phyloP scores from a whole-genome alignment of 2,888 invertebrate genomes.

The Heliothis peltigera region DNA sequence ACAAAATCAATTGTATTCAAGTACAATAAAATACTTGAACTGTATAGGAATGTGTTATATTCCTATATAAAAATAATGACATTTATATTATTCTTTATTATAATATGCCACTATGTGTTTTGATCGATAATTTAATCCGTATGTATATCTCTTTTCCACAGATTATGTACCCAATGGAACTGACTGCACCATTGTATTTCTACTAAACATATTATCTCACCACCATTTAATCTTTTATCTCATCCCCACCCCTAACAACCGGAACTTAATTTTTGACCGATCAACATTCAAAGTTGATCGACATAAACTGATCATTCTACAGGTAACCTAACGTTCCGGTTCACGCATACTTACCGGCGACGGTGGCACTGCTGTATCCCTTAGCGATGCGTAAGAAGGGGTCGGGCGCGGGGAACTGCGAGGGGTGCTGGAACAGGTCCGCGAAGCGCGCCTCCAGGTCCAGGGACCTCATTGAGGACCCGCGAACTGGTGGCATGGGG shows the following conservation, averaged over 20 bases:
- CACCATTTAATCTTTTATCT: neutral
- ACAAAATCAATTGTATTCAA: slow-evolving; percentile 15
- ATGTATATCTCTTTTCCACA: slow-evolving; percentile 1
- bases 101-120: slow-evolving; percentile 38
- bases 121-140: slow-evolving; percentile 24
- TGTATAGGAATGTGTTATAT: slow-evolving; percentile 5
- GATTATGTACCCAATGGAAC: slow-evolving; percentile 19
- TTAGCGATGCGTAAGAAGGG: slow-evolving; percentile 92
- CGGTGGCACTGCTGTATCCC: slow-evolving; percentile 91
- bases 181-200: slow-evolving; percentile 17
- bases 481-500: slow-evolving; percentile 90
- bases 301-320: slow-evolving; percentile 5
- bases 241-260: neutral
- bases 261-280: neutral
- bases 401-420: slow-evolving; percentile 92
- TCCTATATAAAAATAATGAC: slow-evolving; percentile 14
- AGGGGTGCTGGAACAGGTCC: slow-evolving; percentile 90
- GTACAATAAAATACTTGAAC: slow-evolving; percentile 24
- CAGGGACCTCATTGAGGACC: slow-evolving; percentile 90
- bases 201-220: slow-evolving; percentile 5
- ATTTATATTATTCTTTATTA: slow-evolving; percentile 5
- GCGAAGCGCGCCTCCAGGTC: slow-evolving; percentile 93
- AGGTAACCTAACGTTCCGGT: slow-evolving; percentile 2
- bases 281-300: neutral
- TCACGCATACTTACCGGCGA: slow-evolving; percentile 83